Base-by-base conservation (phyloP, 2,888 invertebrate species). In the Nesidiocoris tenuis region DNA sequence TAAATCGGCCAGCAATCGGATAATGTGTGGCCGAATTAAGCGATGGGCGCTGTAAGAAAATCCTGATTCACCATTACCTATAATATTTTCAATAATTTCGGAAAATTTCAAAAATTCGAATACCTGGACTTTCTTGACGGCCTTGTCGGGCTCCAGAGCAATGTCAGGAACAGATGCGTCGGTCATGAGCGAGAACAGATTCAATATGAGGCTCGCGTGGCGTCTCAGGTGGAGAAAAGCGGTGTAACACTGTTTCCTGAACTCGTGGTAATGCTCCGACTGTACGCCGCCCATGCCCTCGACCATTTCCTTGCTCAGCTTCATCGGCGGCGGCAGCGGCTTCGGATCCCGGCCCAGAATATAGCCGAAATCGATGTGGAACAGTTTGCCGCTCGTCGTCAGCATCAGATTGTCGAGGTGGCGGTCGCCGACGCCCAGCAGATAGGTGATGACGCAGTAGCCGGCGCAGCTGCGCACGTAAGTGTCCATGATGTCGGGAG, bases 131-230 rank as follows among this genome's bases (percentile, higher is more conserved):
- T 99, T 99, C 84, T 94, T 94, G 22, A 98, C 97, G 0, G 98
- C 96, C 86, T 99, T 99, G 84, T 99, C 99, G 0, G 98, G 98
- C 82, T 99, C 99, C 0, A 98, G 85, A 0, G 98, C 98, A 82
- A 99, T 99, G 84, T 99, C 99, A 0, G 98, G 98, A 71, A 99
- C 96, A 76, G 94, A 96, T 12, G 99, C 97, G 86, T 98, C 98
- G 79, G 97, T 94, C 98, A 99, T 98, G 80, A 99, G 86, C 0
- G 97, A 95, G 85, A 99, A 99, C 78, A 99, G 86, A 85, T 99
- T 99, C 80, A 98, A 86, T 86, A 99, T 94, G 76, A 98, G 87
- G 85, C 97, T 98, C 0, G 98, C 95, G 84, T 98, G 97, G 74
- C 96, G 92, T 79, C 98, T 86, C 25, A 99, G 87, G 86, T 98